Conservation (phyloP, 2,888 invertebrate species). For the Tipula helvola region DNA sequence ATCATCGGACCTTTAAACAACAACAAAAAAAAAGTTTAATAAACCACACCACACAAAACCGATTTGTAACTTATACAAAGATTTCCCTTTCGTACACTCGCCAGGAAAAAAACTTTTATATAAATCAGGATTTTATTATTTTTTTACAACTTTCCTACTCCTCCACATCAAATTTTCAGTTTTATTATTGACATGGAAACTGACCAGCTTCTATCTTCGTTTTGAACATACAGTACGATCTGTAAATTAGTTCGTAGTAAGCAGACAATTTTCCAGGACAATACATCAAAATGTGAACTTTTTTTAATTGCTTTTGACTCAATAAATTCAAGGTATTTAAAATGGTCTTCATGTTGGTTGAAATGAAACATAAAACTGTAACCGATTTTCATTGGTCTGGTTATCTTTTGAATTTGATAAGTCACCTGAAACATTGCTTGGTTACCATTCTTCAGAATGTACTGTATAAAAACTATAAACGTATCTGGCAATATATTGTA, state of each 20-base stretch:
- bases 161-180: neutral
- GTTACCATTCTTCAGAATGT: too few species aligned
- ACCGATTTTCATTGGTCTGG: too few species aligned
- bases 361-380: too few species aligned
- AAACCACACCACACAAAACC: neutral
- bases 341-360: too few species aligned
- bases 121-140: neutral
- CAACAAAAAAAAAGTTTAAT: neutral
- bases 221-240: neutral
- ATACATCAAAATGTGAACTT: too few species aligned
- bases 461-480: neutral
- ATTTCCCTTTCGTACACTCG: neutral
- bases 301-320: too few species aligned
- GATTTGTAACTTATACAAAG: neutral
- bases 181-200: slow-evolving; percentile 4
- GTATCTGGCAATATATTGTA: neutral
- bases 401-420: too few species aligned
- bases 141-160: neutral
- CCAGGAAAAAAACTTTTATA: neutral
- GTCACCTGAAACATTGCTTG: too few species aligned
- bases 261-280: too few species aligned
- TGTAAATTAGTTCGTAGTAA: too few species aligned
- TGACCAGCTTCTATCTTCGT: neutral
- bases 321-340: too few species aligned
- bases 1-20: neutral